Base-by-base conservation (phyloP, 2,888 invertebrate genomes). In the Sceliomorpha sp. region DNA sequence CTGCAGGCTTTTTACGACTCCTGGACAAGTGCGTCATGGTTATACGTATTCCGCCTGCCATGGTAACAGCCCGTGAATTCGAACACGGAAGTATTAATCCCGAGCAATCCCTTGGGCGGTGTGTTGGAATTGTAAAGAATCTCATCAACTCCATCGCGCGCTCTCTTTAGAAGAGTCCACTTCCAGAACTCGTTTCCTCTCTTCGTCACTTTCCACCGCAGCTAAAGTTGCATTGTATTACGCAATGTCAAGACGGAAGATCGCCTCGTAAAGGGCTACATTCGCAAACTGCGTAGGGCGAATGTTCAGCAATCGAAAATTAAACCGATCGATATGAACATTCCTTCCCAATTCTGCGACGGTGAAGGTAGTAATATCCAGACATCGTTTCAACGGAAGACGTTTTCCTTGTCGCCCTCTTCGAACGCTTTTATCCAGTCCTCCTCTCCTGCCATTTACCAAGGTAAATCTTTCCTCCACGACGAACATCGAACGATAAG, bases 71-170 rank as follows among this genome's bases (percentile, higher is more conserved):
- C 70, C 74, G 73, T 74, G 73, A 73, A 75, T 79, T 76, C 75
- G 71, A 76, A 80, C 76, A 72, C 78, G 82, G 78, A 83, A 83
- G 80, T 77, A 80, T 80, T 78, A 78, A 78, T 82, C 72, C 73
- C 70, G 58, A 36, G 47, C 70, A 73, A 77, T 79, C 74, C 77
- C 73, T 45, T 50, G 70, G 74, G 75, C 77, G 72, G 68, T 55
- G 72, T 68, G 66, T 53, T 51, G 67, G 55, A 71, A 72, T 79
- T 79, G 79, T 77, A 77, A 81, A 83, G 75, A 76, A 76, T 77
- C 76, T 77, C 75, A 80, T 83, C 80, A 81, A 77, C 78, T 78
- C 42, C 67, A 72, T 73, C 66, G 59, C 55, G 69, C 68, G 62
- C 68, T 53, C 58, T 55, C 34, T 44, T 9, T 31, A 8, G 5